phyloP scores from a whole-genome alignment of 2,113 vertebrate species.

The Amphilophus citrinellus region DNA sequence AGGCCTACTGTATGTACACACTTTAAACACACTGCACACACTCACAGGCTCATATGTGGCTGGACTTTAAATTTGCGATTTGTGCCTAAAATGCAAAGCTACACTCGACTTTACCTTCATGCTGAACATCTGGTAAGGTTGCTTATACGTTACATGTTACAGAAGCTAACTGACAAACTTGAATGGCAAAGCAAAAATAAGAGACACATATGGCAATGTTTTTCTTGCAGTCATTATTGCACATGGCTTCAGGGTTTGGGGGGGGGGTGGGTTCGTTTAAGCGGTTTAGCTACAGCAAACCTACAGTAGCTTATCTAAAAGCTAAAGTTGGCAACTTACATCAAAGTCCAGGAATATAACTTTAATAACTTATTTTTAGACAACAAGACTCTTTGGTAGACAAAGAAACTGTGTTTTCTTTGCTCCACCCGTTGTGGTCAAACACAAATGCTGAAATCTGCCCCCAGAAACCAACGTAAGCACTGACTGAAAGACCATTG shows the following conservation, averaged over 20 bases:
- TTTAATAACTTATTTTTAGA: conserved; percentile 18
- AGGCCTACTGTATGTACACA: conserved; percentile 1
- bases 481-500: conserved; percentile 6
- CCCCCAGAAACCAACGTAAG: conserved; percentile 12
- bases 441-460: conserved; percentile 22
- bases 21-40: neutral
- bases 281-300: neutral
- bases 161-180: conserved; percentile 19
- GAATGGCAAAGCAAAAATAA: conserved; percentile 1
- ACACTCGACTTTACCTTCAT: conserved; percentile 5
- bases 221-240: neutral
- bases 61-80: neutral
- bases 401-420: conserved; percentile 2
- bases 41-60: neutral
- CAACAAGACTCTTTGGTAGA: neutral
- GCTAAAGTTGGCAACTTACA: neutral
- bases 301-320: neutral
- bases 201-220: conserved; percentile 16
- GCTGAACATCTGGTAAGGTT: conserved; percentile 22
- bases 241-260: neutral
- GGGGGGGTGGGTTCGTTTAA: neutral
- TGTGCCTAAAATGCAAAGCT: neutral
- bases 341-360: neutral
- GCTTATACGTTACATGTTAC: neutral
- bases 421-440: conserved; percentile 18